A percentile compares a stretch with the other conserved stretches of the same genome.
Conservation (phyloP, 2,113 vertebrate genomes). For the Chloroceryle aenea region DNA sequence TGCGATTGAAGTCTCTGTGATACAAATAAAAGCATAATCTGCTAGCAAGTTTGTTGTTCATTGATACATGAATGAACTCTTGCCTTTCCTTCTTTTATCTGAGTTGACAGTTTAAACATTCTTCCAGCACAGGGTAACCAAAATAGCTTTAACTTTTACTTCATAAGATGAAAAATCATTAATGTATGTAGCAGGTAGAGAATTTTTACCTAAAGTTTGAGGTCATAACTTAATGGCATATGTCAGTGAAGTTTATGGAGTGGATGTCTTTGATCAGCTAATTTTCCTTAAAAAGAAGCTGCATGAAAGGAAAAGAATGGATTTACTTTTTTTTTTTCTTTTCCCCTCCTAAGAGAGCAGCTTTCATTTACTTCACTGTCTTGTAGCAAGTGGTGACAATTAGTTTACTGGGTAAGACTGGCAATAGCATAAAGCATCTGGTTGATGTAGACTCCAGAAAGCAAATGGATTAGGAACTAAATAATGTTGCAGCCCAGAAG, state of each 20-base stretch:
- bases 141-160: not conserved
- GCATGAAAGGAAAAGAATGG: not conserved
- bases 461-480: not conserved
- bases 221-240: not conserved
- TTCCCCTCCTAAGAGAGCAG: not conserved
- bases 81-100: not conserved
- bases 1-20: not conserved
- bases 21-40: not conserved
- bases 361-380: not conserved
- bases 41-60: not conserved
- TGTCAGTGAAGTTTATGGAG: not conserved
- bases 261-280: not conserved
- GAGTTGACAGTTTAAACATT: not conserved
- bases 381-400: not conserved
- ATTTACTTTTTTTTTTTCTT: not conserved
- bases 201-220: not conserved
- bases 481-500: not conserved
- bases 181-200: not conserved
- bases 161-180: not conserved
- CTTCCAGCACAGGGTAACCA: not conserved
- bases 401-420: not conserved
- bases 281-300: not conserved
- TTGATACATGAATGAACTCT: not conserved
- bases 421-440: not conserved
- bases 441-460: not conserved